These are phyloP conservation scores for Corvus moneduloides DNA, from an alignment of 2,113 vertebrate species.

Conservation along the genomic window DNA sequence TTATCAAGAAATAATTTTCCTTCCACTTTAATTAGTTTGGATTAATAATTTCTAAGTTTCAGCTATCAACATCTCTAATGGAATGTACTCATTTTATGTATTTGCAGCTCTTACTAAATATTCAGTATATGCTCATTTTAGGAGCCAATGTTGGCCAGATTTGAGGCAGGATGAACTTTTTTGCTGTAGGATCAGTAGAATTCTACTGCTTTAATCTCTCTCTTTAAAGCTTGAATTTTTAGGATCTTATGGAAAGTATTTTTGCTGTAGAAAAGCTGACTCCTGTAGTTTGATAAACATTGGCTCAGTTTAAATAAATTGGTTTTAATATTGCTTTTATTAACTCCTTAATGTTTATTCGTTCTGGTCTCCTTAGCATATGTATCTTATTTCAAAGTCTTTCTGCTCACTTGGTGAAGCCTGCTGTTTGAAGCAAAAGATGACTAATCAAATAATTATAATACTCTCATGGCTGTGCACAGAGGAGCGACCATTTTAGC, in stretches of 20 bases:
- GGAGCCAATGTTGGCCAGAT: neutral
- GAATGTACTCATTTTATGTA: neutral
- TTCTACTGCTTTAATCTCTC: neutral
- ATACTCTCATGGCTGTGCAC: neutral
- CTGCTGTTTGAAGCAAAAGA: neutral
- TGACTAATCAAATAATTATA: neutral
- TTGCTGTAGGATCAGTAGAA: neutral
- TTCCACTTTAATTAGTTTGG: neutral
- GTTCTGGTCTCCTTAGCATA: neutral
- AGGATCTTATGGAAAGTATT: neutral
- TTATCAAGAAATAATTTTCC: neutral
- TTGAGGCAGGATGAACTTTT: neutral
- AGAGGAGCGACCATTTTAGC: neutral
- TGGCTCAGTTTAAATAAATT: neutral
- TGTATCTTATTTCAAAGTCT: conserved; percentile 20
- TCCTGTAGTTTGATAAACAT: neutral
- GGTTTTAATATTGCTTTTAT: neutral
- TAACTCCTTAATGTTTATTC: conserved; percentile 18
- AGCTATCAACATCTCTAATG: neutral
- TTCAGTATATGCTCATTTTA: neutral
- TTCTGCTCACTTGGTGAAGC: neutral
- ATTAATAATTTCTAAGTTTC: neutral
- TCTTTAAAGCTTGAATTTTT: neutral
- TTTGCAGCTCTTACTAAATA: neutral
- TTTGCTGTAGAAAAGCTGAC: neutral